These are phyloP conservation scores for Mythimna lalbum DNA, from an alignment of 2,888 invertebrate genomes.

Conservation along the genomic window DNA sequence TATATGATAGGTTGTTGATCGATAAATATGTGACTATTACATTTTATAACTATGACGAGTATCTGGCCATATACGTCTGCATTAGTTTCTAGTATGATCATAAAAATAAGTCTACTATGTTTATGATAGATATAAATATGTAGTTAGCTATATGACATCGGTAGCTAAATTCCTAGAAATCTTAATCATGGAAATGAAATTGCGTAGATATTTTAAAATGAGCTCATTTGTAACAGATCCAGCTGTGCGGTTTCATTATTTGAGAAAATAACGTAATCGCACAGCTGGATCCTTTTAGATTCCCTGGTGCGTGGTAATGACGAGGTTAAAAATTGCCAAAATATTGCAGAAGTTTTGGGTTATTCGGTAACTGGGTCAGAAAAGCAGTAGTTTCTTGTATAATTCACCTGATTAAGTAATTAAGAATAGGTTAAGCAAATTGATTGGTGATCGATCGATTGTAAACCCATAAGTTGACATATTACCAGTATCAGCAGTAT, in stretches of 20 bases:
- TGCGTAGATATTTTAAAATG: slow-evolving; percentile 15
- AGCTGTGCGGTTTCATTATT: neutral
- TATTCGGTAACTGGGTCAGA: too few species aligned
- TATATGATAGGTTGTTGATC: neutral
- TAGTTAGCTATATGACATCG: slow-evolving; percentile 1
- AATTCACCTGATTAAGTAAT: neutral
- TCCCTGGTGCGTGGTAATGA: neutral
- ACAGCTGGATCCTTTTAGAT: neutral
- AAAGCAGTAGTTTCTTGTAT: neutral
- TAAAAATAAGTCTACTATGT: neutral
- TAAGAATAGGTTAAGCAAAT: too few species aligned
- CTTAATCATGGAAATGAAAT: slow-evolving; percentile 12
- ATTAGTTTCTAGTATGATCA: neutral
- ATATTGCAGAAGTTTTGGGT: neutral
- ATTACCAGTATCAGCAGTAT: neutral
- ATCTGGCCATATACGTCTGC: neutral
- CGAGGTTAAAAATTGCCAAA: neutral
- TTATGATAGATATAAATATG: neutral
- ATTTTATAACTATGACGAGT: neutral
- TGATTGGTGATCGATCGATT: too few species aligned
- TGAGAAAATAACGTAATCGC: neutral
- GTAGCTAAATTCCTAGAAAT: slow-evolving; percentile 22
- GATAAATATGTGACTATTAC: neutral
- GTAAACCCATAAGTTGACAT: too few species aligned
- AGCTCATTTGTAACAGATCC: neutral